phyloP scores from a whole-genome alignment of 2,797 vertebrate species.

The Anguilla marmorata region DNA sequence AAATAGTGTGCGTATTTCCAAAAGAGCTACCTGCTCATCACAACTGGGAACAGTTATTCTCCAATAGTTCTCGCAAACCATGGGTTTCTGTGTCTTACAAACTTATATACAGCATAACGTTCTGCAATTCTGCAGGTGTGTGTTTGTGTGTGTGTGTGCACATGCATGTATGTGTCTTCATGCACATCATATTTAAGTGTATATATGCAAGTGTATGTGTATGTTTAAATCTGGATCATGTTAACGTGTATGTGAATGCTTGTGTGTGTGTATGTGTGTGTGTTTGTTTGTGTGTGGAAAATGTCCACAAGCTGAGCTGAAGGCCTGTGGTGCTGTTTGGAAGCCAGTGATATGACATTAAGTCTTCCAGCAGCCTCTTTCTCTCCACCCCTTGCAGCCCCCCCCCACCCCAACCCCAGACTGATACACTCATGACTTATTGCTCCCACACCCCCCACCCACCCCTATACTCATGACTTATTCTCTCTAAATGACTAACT shows the following conservation, averaged over 20 bases:
- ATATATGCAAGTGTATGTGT: not conserved
- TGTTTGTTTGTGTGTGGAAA: conserved; percentile 54
- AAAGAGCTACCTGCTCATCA: not conserved
- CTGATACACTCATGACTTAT: conserved; percentile 1
- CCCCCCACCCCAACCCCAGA: not conserved
- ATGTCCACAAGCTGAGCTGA: too few relatives aligned
- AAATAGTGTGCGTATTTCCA: not conserved
- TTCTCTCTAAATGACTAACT: conserved; percentile 19
- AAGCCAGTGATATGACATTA: not conserved
- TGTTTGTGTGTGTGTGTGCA: not conserved
- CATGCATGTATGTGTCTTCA: conserved; percentile 48
- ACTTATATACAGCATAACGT: not conserved
- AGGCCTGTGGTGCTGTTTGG: not conserved
- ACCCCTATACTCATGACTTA: conserved; percentile 1
- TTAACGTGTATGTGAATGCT: conserved; percentile 40
- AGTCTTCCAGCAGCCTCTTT: not conserved
- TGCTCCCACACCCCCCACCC: not conserved
- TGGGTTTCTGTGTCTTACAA: not conserved
- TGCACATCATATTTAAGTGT: conserved; percentile 54
- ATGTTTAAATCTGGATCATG: conserved; percentile 40
- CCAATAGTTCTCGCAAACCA: not conserved
- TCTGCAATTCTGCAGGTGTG: conserved; percentile 9
- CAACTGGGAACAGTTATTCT: not conserved
- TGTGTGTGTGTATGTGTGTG: conserved; percentile 51
- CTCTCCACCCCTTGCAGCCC: not conserved